Conservation (phyloP, 1,140 invertebrate genomes). For the Conus ventricosus region DNA sequence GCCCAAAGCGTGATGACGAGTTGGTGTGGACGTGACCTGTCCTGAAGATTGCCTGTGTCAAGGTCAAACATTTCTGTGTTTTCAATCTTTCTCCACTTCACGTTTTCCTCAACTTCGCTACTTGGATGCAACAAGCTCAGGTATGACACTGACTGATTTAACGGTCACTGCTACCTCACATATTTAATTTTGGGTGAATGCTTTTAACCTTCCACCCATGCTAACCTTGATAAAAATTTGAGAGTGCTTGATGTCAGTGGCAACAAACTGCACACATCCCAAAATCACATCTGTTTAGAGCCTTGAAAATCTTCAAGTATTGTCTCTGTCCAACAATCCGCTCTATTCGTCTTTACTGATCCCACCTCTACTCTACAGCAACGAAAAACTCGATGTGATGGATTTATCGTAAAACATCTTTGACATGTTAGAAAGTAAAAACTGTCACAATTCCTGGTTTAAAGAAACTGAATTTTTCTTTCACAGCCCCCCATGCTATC, state of each 20-base stretch:
- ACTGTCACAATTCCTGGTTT: not conserved
- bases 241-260: conserved; percentile 25
- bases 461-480: conserved; percentile 29
- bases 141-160: not conserved
- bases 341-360: not conserved
- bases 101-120: not conserved
- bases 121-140: not conserved
- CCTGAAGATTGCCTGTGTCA: conserved; percentile 47
- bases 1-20: conserved; percentile 40
- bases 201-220: not conserved
- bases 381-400: not conserved
- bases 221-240: not conserved
- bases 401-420: not conserved
- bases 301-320: conserved; percentile 7
- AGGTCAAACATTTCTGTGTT: conserved; percentile 9
- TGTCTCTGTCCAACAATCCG: conserved; percentile 26
- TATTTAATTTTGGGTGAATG: not conserved
- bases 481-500: conserved; percentile 24
- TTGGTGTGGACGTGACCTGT: conserved; percentile 19
- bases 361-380: too few relatives aligned
- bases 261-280: conserved; percentile 17
- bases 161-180: not conserved
- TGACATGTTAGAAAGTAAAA: not conserved
- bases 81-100: not conserved
- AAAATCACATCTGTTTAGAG: not conserved